A percentile compares a stretch with the other conserved stretches of the same genome.
phyloP scores from a whole-genome alignment of 2,888 invertebrate species.

The Drosophila ustulata region DNA sequence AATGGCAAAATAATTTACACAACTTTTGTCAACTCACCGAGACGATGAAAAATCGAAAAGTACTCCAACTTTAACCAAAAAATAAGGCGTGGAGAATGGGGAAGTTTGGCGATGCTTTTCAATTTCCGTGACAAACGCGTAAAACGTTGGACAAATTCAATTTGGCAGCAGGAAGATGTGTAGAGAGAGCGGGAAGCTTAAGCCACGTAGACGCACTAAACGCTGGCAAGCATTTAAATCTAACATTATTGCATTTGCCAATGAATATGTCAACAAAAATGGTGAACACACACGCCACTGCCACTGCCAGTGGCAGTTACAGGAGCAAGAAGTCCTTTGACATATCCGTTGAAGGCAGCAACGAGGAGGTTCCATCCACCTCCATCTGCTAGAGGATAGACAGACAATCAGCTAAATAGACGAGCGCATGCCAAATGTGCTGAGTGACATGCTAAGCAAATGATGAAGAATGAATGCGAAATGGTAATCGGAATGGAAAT shows the following conservation, averaged over 20 bases:
- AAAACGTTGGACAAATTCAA: conserved; percentile 65
- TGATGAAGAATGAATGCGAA: conserved; percentile 80
- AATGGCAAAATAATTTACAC: conserved; percentile 74
- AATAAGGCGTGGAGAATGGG: not conserved
- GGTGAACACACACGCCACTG: conserved; percentile 49
- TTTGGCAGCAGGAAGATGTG: conserved; percentile 39
- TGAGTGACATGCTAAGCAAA: conserved; percentile 78
- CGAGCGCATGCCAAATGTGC: conserved; percentile 68
- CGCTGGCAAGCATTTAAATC: conserved; percentile 74
- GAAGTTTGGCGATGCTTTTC: conserved; percentile 58
- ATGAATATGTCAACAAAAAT: conserved; percentile 79
- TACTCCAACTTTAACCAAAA: conserved; percentile 29
- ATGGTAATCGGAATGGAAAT: conserved; percentile 77
- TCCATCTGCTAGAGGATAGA: not conserved
- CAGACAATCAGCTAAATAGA: conserved; percentile 77
- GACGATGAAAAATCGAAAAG: conserved; percentile 39
- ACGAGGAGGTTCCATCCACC: not conserved
- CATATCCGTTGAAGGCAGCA: conserved; percentile 17
- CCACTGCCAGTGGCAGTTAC: not conserved
- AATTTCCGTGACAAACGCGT: conserved; percentile 74
- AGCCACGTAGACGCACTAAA: conserved; percentile 56
- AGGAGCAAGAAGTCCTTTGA: conserved; percentile 43
- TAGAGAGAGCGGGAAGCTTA: not conserved
- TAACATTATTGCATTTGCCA: conserved; percentile 75
- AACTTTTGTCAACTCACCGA: conserved; percentile 70